These are phyloP conservation scores for Etheostoma spectabile DNA, from an alignment of 2,113 vertebrate species.

Conservation along the genomic window DNA sequence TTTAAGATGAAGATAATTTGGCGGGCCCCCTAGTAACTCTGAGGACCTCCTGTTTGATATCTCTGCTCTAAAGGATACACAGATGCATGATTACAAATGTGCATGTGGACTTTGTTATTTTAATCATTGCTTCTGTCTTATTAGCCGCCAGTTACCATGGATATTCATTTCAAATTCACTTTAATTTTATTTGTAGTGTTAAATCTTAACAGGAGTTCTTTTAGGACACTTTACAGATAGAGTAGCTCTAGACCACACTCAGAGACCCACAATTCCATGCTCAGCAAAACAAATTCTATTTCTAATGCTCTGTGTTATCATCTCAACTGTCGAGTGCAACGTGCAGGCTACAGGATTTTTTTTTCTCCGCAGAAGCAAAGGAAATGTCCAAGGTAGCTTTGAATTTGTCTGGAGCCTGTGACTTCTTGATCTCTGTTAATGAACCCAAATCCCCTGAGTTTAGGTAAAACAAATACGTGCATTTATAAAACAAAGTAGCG, in stretches of 20 bases:
- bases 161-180: background rate
- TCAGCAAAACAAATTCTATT: background rate
- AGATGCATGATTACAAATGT: background rate
- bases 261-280: background rate
- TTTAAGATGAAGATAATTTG: too few relatives aligned
- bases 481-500: background rate
- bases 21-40: too few relatives aligned
- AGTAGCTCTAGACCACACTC: too few relatives aligned
- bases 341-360: conserved; percentile 6
- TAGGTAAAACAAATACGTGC: conserved; percentile 29
- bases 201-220: too few relatives aligned
- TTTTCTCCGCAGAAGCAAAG: conserved; percentile 4
- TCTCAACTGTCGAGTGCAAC: background rate
- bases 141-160: background rate
- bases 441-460: conserved; percentile 26
- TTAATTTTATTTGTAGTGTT: too few relatives aligned
- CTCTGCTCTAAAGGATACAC: background rate
- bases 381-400: conserved; percentile 43
- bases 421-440: conserved; percentile 33
- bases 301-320: background rate
- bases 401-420: conserved; percentile 29
- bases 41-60: too few relatives aligned
- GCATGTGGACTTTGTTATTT: background rate
- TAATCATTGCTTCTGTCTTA: background rate
- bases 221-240: too few relatives aligned